A percentile compares a stretch with the other conserved stretches of the same genome.
Conservation (phyloP, 2,797 vertebrate genomes). For the Acipenser oxyrinchus region DNA sequence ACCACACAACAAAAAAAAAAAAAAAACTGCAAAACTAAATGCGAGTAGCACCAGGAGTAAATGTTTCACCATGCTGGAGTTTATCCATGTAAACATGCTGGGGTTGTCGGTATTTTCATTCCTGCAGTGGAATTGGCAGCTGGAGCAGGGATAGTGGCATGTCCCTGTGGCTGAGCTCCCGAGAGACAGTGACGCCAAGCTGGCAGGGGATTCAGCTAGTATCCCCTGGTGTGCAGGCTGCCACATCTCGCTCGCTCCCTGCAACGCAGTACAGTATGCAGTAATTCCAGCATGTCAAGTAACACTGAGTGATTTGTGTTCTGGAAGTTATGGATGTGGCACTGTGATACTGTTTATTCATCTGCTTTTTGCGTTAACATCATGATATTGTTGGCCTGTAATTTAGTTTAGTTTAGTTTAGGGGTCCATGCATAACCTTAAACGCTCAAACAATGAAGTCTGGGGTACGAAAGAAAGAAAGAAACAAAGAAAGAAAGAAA, state of each 20-base stretch:
- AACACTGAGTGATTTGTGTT: too few relatives aligned
- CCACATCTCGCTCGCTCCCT: background rate
- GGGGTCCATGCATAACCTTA: too few relatives aligned
- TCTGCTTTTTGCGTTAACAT: too few relatives aligned
- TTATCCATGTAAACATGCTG: background rate
- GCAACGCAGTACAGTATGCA: too few relatives aligned
- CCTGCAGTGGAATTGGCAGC: conserved; percentile 18
- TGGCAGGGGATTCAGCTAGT: conserved; percentile 7
- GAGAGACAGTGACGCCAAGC: conserved; percentile 18
- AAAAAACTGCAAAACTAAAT: background rate
- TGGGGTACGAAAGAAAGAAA: too few relatives aligned
- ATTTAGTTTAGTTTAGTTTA: too few relatives aligned
- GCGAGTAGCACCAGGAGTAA: background rate
- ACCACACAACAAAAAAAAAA: background rate
- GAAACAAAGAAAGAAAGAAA: too few relatives aligned
- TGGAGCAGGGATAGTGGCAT: conserved; percentile 10
- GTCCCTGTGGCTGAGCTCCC: conserved; percentile 17
- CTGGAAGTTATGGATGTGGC: too few relatives aligned
- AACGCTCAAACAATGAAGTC: too few relatives aligned
- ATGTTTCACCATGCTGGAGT: background rate
- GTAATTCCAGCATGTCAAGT: too few relatives aligned
- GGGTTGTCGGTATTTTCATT: conserved; percentile 12
- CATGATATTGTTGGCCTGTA: too few relatives aligned
- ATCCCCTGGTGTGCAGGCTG: conserved; percentile 14
- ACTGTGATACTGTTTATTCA: too few relatives aligned